A percentile compares a stretch with the other conserved stretches of the same genome.
Evolutionary conservation across 2,113 vertebrate genomes (phyloP).

Genomic region (Thermophis baileyi): DNA sequence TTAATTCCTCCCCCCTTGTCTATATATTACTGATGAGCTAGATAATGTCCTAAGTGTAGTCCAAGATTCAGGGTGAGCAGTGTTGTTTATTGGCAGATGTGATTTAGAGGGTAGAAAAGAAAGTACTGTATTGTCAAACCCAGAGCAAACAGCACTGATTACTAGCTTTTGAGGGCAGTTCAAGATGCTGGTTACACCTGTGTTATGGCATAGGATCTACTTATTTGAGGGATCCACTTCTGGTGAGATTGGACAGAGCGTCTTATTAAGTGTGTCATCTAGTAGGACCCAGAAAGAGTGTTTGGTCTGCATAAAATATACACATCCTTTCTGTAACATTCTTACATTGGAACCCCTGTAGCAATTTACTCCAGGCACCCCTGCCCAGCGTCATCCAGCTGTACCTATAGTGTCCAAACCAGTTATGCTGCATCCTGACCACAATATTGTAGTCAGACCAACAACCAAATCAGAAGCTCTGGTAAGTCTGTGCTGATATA

Average conservation of each 20-base stretch:
- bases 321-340: conserved; percentile 32
- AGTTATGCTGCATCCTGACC: conserved; percentile 88
- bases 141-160: background rate
- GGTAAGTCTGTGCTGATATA: conserved; percentile 74
- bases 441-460: conserved; percentile 78
- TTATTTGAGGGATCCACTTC: background rate
- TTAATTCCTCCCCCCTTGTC: background rate
- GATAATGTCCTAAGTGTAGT: background rate
- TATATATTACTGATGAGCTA: background rate
- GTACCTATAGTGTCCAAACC: conserved; percentile 89
- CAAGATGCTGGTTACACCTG: background rate
- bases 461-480: conserved; percentile 83
- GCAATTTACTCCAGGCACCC: conserved; percentile 93
- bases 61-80: background rate
- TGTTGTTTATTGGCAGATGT: background rate
- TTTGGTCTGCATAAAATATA: conserved; percentile 14
- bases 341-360: conserved; percentile 64
- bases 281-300: background rate
- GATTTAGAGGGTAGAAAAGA: background rate
- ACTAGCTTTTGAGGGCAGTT: background rate
- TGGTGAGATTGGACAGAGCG: background rate
- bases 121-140: background rate
- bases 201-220: background rate
- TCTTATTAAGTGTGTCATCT: background rate
- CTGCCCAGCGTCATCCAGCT: conserved; percentile 81